Evolutionary conservation across 2,797 vertebrate species (phyloP).

Genomic region (Masticophis lateralis): DNA sequence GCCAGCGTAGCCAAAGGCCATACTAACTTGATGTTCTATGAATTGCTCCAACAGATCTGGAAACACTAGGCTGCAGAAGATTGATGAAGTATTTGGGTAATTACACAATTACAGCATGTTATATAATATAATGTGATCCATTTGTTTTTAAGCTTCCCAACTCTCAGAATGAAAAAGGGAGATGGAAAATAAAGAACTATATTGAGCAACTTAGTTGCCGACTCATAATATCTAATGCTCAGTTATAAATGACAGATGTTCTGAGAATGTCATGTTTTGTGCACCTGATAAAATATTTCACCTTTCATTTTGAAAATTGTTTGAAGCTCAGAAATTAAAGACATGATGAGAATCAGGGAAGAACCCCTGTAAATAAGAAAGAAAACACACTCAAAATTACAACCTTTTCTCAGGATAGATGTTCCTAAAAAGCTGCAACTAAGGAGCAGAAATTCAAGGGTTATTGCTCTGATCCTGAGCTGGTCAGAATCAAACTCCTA

Average conservation of each 20-base stretch:
- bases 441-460: background rate
- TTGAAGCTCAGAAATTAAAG: background rate
- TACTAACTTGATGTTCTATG: background rate
- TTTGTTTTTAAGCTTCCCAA: slow-evolving; percentile 15
- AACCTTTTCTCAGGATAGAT: background rate
- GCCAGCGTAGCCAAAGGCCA: background rate
- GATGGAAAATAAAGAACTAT: background rate
- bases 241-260: slow-evolving; percentile 54
- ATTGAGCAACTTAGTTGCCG: background rate
- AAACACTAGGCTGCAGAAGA: background rate
- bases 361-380: background rate
- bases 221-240: slow-evolving; percentile 32
- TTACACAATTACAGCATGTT: background rate
- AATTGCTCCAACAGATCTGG: background rate
- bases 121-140: background rate
- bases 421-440: background rate
- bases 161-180: slow-evolving; percentile 30
- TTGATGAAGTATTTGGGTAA: background rate
- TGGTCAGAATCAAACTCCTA: background rate
- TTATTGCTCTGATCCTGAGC: background rate
- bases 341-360: background rate
- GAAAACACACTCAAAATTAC: background rate
- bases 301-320: slow-evolving; percentile 62
- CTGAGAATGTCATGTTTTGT: slow-evolving; percentile 44
- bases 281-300: slow-evolving; percentile 60